phyloP scores from a whole-genome alignment of 1,140 invertebrate genomes.

The Magallana gigas region DNA sequence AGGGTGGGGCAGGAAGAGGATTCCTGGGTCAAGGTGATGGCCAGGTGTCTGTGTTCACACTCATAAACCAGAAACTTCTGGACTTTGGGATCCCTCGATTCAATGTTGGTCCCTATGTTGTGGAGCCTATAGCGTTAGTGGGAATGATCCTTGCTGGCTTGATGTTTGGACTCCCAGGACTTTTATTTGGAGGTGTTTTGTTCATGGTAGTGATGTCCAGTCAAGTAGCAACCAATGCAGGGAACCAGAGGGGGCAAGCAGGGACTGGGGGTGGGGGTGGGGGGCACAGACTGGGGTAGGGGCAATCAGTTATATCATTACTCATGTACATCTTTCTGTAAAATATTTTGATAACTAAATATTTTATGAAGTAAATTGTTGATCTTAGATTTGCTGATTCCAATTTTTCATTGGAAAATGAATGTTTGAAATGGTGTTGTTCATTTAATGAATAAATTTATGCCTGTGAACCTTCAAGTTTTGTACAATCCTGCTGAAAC shows the following conservation, averaged over 20 bases:
- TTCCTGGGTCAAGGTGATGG: constrained; percentile 51
- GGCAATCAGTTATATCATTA: too few relatives aligned
- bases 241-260: neutral
- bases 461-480: too few relatives aligned
- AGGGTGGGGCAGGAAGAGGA: constrained; percentile 47
- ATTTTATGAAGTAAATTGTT: too few relatives aligned
- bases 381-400: too few relatives aligned
- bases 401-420: too few relatives aligned
- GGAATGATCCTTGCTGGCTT: constrained; percentile 67
- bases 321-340: too few relatives aligned
- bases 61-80: constrained; percentile 65
- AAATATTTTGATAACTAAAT: too few relatives aligned
- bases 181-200: constrained; percentile 68
- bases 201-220: constrained; percentile 67
- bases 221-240: constrained; percentile 11
- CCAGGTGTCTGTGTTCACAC: constrained; percentile 65
- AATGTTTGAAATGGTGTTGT: too few relatives aligned
- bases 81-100: constrained; percentile 67
- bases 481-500: too few relatives aligned
- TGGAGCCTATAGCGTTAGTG: constrained; percentile 69
- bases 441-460: too few relatives aligned
- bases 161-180: constrained; percentile 68
- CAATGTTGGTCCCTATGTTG: constrained; percentile 64
- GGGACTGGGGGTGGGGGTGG: constrained; percentile 52
- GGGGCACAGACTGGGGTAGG: constrained; percentile 59